phyloP scores from a whole-genome alignment of 2,113 vertebrate genomes.

The Ciconia boyciana region DNA sequence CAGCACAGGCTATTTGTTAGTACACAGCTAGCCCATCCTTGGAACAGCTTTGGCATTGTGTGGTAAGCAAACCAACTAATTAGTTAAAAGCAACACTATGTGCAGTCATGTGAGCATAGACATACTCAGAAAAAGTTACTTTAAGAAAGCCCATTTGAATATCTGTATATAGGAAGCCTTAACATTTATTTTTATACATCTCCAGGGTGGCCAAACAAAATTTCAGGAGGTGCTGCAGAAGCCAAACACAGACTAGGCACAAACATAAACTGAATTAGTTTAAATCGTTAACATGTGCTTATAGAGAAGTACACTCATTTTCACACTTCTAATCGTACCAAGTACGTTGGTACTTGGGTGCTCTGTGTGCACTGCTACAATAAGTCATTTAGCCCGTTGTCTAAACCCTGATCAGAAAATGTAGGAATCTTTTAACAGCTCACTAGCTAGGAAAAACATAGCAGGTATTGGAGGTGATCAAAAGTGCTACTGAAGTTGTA shows the following conservation, averaged over 20 bases:
- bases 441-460: background rate
- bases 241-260: background rate
- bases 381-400: background rate
- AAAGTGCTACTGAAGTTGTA: background rate
- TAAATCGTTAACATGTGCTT: background rate
- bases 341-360: background rate
- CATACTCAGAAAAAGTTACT: background rate
- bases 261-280: background rate
- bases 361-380: background rate
- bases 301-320: background rate
- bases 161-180: background rate
- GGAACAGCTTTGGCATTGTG: background rate
- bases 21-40: background rate
- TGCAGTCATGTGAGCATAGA: background rate
- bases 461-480: background rate
- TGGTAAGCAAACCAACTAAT: background rate
- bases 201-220: background rate
- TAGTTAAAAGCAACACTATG: background rate
- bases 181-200: background rate
- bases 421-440: background rate
- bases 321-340: background rate
- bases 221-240: background rate
- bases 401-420: background rate
- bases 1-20: background rate
- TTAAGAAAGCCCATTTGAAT: background rate